These are phyloP conservation scores for Cerastoderma edule DNA, from an alignment of 2,888 invertebrate genomes.

Conservation along the genomic window DNA sequence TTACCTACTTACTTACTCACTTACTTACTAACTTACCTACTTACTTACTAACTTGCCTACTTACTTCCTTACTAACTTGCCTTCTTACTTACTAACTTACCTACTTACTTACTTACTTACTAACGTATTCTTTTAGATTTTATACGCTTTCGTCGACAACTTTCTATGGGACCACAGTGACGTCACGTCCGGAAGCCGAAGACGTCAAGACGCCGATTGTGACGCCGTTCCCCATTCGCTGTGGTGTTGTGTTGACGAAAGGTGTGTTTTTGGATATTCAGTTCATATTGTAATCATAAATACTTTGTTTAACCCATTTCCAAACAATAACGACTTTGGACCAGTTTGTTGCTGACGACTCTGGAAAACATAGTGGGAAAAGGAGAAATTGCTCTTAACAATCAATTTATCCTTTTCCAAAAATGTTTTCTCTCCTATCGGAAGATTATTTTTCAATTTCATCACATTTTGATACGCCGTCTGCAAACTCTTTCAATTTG, in stretches of 20 bases:
- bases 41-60: too few species aligned
- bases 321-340: too few species aligned
- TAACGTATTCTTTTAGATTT: constrained; percentile 69
- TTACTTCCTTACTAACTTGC: too few species aligned
- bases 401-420: neutral
- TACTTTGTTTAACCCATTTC: neutral
- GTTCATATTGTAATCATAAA: neutral
- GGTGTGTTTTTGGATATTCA: neutral
- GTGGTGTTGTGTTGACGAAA: constrained; percentile 14
- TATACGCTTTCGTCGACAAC: constrained; percentile 71
- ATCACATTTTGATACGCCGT: too few species aligned
- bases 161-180: constrained; percentile 50
- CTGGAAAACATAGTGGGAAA: constrained; percentile 7
- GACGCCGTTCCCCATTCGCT: neutral
- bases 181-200: neutral
- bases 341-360: neutral
- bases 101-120: too few species aligned
- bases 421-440: too few species aligned
- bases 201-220: constrained; percentile 3
- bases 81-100: too few species aligned
- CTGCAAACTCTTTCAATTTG: too few species aligned
- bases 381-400: constrained; percentile 4
- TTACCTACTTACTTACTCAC: too few species aligned
- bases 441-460: too few species aligned
- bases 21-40: too few species aligned